Base-by-base conservation (phyloP, 2,888 invertebrate genomes). In the Linnaemya tessellans region DNA sequence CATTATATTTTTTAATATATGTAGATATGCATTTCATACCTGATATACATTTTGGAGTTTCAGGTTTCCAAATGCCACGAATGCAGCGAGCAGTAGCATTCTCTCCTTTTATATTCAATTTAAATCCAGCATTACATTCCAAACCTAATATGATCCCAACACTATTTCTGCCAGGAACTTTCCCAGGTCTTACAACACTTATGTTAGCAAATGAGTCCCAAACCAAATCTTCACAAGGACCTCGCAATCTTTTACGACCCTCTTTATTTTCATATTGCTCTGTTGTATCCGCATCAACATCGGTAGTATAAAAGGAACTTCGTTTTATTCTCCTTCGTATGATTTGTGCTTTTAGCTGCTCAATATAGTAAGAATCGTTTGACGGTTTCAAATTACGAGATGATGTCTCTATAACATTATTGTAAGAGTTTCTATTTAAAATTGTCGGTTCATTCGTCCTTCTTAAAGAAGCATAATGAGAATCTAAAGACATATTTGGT, bases 61-160 rank as follows among this genome's bases (percentile, higher is more conserved):
- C 94, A 0, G 97, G 97, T 89, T 95, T 96, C 98, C 98, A 98
- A 87, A 96, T 94, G 0, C 98, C 97, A 85, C 96, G 94, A 3
- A 96, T 95, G 91, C 98, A 98, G 89, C 95, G 95, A 0, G 96
- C 96, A 0, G 97, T 97, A 3, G 94, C 94, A 90, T 97, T 97
- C 74, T 94, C 93, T 22, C 94, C 94, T 78, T 95, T 95, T 84
- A 97, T 93, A 90, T 97, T 97, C 4, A 96, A 93, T 13, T 95
- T 95, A 89, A 96, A 97, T 4, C 97, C 97, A 87, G 95, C 95
- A 0, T 95, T 95, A 90, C 97, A 97, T 0, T 95, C 95, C 49
- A 97, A 94, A 88, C 95, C 94, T 0, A 97, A 94, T 64, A 96
- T 94, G 0, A 96, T 96, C 0, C 97, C 97, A 68, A 96, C 95